Evolutionary conservation across 2,113 vertebrate species (phyloP).

Genomic region (Empidonax alnorum): DNA sequence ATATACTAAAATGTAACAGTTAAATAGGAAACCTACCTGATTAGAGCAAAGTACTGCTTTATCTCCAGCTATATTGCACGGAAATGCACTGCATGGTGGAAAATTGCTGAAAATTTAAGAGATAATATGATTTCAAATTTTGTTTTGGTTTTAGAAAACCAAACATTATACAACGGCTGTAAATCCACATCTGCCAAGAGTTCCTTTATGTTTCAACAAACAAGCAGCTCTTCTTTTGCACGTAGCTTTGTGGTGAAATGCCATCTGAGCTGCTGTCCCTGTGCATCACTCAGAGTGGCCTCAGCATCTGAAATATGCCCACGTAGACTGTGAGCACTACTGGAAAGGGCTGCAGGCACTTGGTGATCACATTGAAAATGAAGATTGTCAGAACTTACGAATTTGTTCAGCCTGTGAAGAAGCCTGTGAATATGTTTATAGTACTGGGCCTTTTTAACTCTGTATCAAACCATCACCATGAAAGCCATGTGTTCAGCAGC

Average conservation of each 20-base stretch:
- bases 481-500: neutral
- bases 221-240: neutral
- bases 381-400: neutral
- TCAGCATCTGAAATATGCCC: neutral
- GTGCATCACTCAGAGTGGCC: neutral
- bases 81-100: neutral
- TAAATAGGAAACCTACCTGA: neutral
- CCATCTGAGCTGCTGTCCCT: neutral
- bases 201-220: neutral
- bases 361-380: neutral
- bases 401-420: neutral
- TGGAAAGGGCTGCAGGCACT: neutral
- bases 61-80: neutral
- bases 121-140: neutral
- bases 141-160: slow-evolving; percentile 31
- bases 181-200: neutral
- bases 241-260: neutral
- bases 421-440: neutral
- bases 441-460: neutral
- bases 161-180: slow-evolving; percentile 15
- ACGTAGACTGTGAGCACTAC: rapidly evolving
- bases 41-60: neutral
- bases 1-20: neutral
- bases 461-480: neutral
- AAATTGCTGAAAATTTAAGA: neutral